Percentiles rank a stretch among this genome's conserved stretches.
phyloP scores from a whole-genome alignment of 2,113 vertebrate genomes.

The Apodemus speciosus region DNA sequence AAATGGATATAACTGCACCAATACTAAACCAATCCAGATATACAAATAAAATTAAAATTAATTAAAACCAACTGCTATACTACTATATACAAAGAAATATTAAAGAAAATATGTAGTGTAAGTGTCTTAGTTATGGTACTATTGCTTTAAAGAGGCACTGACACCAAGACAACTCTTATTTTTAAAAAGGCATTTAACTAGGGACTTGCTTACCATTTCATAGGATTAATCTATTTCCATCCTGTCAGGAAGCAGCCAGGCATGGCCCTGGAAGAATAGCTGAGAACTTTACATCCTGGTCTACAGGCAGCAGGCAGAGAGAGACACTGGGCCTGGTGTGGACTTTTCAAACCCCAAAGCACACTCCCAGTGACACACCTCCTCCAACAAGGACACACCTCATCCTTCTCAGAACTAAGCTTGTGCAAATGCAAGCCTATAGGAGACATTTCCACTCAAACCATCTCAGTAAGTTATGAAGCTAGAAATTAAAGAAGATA shows the following conservation, averaged over 20 bases:
- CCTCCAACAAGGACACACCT: neutral
- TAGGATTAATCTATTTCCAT: neutral
- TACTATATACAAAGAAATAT: neutral
- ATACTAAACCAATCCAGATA: neutral
- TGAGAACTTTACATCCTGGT: neutral
- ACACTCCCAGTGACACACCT: neutral
- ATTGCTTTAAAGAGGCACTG: neutral
- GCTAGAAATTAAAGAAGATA: neutral
- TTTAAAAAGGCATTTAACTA: neutral
- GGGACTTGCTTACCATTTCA: neutral
- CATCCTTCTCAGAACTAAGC: neutral
- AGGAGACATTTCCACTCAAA: neutral
- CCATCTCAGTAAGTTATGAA: neutral
- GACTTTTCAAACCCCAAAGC: neutral
- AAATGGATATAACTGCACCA: neutral
- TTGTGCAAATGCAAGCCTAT: neutral
- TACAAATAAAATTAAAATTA: neutral
- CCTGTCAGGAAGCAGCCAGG: neutral
- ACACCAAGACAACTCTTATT: neutral
- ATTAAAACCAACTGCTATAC: neutral
- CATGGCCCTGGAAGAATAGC: neutral
- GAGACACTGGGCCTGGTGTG: neutral
- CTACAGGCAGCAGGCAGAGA: neutral
- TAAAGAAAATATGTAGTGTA: neutral
- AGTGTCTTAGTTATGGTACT: neutral